Base-by-base conservation (phyloP, 2,113 vertebrate genomes). In the Notarius lentiginosus region DNA sequence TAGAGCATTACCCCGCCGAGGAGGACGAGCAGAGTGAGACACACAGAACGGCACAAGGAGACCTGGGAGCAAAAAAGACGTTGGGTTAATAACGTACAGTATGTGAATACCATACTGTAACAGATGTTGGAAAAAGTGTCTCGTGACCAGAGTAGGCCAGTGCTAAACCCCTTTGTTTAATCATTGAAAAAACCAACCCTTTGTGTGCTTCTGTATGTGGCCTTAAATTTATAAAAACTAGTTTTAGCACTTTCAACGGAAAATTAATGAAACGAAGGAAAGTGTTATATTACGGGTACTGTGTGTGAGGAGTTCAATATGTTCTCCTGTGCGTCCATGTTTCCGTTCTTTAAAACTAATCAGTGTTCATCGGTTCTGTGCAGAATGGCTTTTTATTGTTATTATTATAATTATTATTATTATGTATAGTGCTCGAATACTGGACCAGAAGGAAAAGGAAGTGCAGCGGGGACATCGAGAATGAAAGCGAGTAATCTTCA, bases 1-100 rank as follows among this genome's bases (percentile, higher is more conserved):
- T 92, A 79, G 91, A 89, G 51, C 95, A 96, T 90, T 96, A 96
- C 70, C 90, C 92, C 3, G 24, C 65, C 0, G 86, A 88, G 61
- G 93, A 94, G 41, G 84, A 58, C 83, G 87, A 86, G 73, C 89
- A 82, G 10, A 86, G 88, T 53, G 91, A 83, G 66, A 87, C 83
- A 15, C 61, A 41, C 30, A 84, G 88, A 77, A 60, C 83, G 77
- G 41, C 70, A 18, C 30, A 81, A 82, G 83, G 75, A 53, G 18
- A 87, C 68, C 30, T 79, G 80, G 56, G 24, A 65, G 24, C 51
- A 22, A 58, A 68, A 75, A 85, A 68, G 87, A 34, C 82, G 14
- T 24, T 82, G 60, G 20, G 76, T 47, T 86, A 75, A 49, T 47
- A n/a, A 22, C 41, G 9, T n/a, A 68, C 49, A 30, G 30, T 70